These are phyloP conservation scores for Rhinoderma darwinii DNA, from an alignment of 2,113 vertebrate genomes.

Conservation along the genomic window DNA sequence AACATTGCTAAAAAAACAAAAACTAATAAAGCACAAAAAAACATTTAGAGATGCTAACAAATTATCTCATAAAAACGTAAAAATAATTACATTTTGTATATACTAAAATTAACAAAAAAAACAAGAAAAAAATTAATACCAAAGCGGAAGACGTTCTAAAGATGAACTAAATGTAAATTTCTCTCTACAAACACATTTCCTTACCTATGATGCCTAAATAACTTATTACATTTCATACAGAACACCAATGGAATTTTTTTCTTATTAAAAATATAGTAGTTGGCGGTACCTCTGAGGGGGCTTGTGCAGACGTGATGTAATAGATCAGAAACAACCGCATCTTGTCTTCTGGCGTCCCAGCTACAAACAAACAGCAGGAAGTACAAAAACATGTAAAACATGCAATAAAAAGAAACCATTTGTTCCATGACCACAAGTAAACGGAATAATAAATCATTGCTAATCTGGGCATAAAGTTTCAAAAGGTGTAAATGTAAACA, in stretches of 20 bases:
- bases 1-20: background rate
- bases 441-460: slow-evolving; percentile 31
- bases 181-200: background rate
- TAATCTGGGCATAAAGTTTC: background rate
- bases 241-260: background rate
- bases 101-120: too few species aligned
- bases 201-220: background rate
- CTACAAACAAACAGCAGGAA: slow-evolving; percentile 69
- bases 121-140: too few species aligned
- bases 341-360: slow-evolving; percentile 97
- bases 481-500: slow-evolving; percentile 36
- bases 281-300: slow-evolving; percentile 86
- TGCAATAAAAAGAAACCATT: slow-evolving; percentile 38
- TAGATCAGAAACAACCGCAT: slow-evolving; percentile 98
- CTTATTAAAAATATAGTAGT: background rate
- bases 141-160: background rate
- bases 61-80: too few species aligned
- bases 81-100: too few species aligned
- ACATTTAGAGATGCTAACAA: too few species aligned
- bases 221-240: background rate
- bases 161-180: background rate
- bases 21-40: background rate
- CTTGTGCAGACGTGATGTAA: slow-evolving; percentile 89
- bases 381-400: slow-evolving; percentile 45
- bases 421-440: slow-evolving; percentile 41